Evolutionary conservation across 2,888 invertebrate species (phyloP).

Genomic region (Hydrotaea cyrtoneurina): DNA sequence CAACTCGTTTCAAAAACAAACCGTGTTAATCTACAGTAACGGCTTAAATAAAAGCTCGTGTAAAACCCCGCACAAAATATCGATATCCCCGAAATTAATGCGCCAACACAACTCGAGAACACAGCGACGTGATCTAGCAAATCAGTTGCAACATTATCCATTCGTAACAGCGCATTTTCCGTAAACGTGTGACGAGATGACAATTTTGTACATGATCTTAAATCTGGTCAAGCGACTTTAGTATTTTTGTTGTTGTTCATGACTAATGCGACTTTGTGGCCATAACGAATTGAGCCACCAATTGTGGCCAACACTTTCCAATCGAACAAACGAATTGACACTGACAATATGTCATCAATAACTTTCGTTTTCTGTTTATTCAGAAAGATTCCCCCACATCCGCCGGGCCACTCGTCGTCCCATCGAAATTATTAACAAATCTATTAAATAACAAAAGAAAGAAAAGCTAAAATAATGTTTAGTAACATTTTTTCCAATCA

Average conservation of each 20-base stretch:
- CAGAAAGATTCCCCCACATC: not conserved
- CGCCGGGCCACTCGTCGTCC: not conserved
- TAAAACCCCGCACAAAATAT: slow-evolving; percentile 42
- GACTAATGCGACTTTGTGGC: not conserved
- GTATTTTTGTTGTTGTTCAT: not conserved
- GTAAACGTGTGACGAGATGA: no score
- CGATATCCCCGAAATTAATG: slow-evolving; percentile 43
- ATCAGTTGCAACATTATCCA: not conserved
- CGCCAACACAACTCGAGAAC: not conserved
- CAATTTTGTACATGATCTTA: no score
- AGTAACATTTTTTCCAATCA: slow-evolving; percentile 21
- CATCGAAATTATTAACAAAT: slow-evolving; percentile 16
- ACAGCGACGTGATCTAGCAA: slow-evolving; percentile 10
- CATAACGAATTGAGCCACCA: slow-evolving; percentile 1
- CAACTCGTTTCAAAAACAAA: no score
- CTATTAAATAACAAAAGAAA: not conserved
- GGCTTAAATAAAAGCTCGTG: not conserved
- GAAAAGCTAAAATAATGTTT: slow-evolving; percentile 2
- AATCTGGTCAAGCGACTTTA: not conserved
- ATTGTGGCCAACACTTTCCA: slow-evolving; percentile 1
- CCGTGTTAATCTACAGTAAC: no score
- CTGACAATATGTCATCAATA: slow-evolving; percentile 27
- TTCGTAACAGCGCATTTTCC: no score
- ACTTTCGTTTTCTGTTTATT: slow-evolving; percentile 32
- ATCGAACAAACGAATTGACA: not conserved